Evolutionary conservation across 2,888 invertebrate genomes (phyloP), one percentile per base, ranked within the genome.

Genomic region (Parasteatoda lunata): DNA sequence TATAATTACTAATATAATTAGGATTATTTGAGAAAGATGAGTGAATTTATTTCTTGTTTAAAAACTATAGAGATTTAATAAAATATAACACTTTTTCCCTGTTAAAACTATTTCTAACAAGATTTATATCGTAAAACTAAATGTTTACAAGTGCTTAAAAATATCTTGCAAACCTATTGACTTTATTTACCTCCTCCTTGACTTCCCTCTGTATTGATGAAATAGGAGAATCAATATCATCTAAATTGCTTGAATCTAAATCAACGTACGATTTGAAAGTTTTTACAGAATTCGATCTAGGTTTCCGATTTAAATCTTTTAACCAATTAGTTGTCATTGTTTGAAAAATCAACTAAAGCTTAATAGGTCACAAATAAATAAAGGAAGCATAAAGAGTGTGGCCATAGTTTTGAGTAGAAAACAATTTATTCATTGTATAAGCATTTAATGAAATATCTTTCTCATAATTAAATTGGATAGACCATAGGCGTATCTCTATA

Each of bases 221-320:
- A 73, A 73, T 51, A 13, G 52, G 30, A 52, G 9, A 52, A 13
- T 69, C 45, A 47, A 54, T 51, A 52, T 77, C 78, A 47, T 69
- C 72, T 64, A 13, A 54, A n/a, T 52, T 70, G 49, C 75, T 78
- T 9, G 81, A 49, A 54, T 82, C 76, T 66, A 89, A 84, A 85
- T 88, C 82, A 69, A 89, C 85, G 66, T 89, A 89, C 30, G 89
- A 88, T 82, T 89, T 89, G 65, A 89, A 89, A 64, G 89, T 89
- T 65, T 88, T 87, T 30, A 84, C 84, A 9, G 80, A 87, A 48
- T 89, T 86, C 45, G 86, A 75, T 45, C 88, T 59, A n/a, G 88
- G 83, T 70, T 88, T 88, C 54, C 82, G 72, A 77, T 87, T 87
- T 78, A 88, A 78, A 70, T 88, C 88, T 45, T 79, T 83, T 30